These are phyloP conservation scores for Equus quagga DNA, from an alignment of 2,113 vertebrate genomes.

Conservation along the genomic window DNA sequence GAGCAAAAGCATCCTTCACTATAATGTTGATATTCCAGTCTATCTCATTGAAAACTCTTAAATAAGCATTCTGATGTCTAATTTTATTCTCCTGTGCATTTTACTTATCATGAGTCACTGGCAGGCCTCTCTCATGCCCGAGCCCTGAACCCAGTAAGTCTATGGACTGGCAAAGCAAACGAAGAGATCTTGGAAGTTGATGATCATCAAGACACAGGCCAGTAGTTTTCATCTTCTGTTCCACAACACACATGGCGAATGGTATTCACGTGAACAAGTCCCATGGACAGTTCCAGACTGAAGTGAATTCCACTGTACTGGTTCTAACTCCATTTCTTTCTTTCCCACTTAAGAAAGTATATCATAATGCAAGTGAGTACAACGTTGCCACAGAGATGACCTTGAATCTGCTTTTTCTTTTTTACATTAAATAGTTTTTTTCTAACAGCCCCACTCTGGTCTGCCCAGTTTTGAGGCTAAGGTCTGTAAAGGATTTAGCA, in stretches of 20 bases:
- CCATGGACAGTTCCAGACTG: background rate
- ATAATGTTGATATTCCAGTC: background rate
- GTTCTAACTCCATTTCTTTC: background rate
- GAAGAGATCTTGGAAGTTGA: background rate
- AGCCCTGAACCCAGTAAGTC: background rate
- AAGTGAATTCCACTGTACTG: background rate
- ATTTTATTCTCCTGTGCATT: background rate
- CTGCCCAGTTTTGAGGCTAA: background rate
- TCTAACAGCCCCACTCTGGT: background rate
- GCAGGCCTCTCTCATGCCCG: background rate
- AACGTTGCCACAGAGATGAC: background rate
- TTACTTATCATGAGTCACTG: background rate
- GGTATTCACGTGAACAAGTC: background rate
- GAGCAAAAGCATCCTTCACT: background rate
- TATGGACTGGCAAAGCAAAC: background rate
- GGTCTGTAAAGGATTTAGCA: background rate
- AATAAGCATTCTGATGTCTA: background rate
- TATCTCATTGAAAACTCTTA: slow-evolving; percentile 26
- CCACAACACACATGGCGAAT: no score
- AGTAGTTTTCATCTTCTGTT: background rate
- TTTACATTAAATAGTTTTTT: background rate
- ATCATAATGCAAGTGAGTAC: background rate
- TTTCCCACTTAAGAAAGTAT: slow-evolving; percentile 18
- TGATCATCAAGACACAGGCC: background rate
- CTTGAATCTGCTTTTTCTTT: background rate